Conservation (phyloP, 2,888 invertebrate species). For the Lottia scabra region DNA sequence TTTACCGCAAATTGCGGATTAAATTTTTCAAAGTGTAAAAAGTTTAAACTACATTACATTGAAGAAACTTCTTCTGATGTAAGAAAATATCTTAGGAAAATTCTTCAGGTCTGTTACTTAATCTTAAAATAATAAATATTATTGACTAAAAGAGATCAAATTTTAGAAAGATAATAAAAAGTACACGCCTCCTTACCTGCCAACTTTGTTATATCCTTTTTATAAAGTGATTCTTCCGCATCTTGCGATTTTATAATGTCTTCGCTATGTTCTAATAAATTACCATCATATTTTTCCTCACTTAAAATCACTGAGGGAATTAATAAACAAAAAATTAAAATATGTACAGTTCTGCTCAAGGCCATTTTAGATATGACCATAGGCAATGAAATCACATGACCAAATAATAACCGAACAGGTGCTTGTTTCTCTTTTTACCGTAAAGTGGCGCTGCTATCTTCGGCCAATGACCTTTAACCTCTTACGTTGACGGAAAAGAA, state of each 20-base stretch:
- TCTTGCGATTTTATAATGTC: conserved; percentile 30
- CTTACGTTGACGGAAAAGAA: neutral
- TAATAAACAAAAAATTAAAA: conserved; percentile 13
- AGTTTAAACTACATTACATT: too few species aligned
- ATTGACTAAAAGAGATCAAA: neutral
- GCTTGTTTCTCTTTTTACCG: conserved; percentile 12
- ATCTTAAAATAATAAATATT: too few species aligned
- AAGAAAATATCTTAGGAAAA: too few species aligned
- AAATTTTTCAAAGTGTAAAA: too few species aligned
- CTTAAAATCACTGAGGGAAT: conserved; percentile 6
- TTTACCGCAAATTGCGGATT: too few species aligned
- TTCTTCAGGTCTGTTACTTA: too few species aligned
- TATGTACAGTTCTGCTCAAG: conserved; percentile 8
- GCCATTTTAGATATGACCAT: conserved; percentile 16
- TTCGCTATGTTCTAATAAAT: conserved; percentile 25
- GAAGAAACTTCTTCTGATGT: too few species aligned
- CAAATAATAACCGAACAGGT: conserved; percentile 11
- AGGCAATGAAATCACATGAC: conserved; percentile 18
- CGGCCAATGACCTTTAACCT: neutral
- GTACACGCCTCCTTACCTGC: conserved; percentile 10
- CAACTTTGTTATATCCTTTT: conserved; percentile 20
- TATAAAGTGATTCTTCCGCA: conserved; percentile 28
- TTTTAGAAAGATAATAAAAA: neutral
- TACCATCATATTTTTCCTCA: conserved; percentile 22
- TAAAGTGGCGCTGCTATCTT: conserved; percentile 10